Evolutionary conservation across 2,797 vertebrate genomes (phyloP), one percentile per base, ranked within the genome.

Genomic region (Chaetophractus vellerosus): DNA sequence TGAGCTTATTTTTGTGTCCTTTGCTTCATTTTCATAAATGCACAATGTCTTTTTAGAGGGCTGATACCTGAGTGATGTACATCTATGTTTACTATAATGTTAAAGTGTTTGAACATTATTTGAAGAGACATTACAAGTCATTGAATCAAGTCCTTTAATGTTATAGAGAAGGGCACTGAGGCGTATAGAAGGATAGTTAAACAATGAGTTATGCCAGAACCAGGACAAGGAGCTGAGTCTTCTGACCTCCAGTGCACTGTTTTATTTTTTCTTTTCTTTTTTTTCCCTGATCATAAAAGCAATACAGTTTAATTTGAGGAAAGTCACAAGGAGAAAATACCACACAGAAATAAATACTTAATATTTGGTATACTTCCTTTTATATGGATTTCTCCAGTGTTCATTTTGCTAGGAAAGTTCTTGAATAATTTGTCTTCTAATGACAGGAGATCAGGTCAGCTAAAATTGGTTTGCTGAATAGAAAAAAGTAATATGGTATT

Each of bases 351-450:
- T 74, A 91, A 95, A 90, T 87, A 68, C 31, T 78, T 76, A 93
- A 88, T 85, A 90, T 82, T 96, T 95, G 28, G 1, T 86, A 68
- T 79, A 88, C 28, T 96, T 61, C 14, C 38, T 57, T 89, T 93
- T 50, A 69, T 87, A 31, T 28, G 31, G 2, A 71, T 94, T 90
- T 90, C 48, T 52, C 9, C 21, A 57, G 21, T 71, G 7, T 84
- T 74, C 5, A 91, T 96, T 88, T 72, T 82, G 76, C 31, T 76
- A 8, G 72, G 57, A 74, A 90, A 88, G n/a, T 79, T 91, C 9
- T 93, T 86, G 24, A 90, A 57, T 96, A 80, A n/a, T 87, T 96
- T 94, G 16, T 85, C 75, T 88, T 90, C n/a, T 94, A 55, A 79
- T 91, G 50, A 41, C 16, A 80, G 23, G 36, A 83, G 41, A 31